Conservation (phyloP, 2,113 vertebrate genomes). For the Bufo bufo region DNA sequence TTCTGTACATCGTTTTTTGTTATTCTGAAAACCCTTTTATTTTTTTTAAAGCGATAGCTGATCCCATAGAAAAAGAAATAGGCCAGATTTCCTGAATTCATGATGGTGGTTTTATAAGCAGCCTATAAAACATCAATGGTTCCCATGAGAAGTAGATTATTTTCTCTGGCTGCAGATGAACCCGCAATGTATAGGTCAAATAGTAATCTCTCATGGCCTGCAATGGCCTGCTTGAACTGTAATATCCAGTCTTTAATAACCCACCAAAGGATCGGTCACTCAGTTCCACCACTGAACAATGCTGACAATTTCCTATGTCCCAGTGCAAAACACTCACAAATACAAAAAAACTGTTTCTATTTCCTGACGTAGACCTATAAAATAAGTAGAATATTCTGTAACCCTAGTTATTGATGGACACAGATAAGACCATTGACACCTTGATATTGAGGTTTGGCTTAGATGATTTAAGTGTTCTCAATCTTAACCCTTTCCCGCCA, state of each 20-base stretch:
- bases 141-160: neutral
- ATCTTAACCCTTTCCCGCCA: no score
- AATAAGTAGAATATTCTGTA: neutral
- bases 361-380: neutral
- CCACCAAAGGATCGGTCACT: neutral
- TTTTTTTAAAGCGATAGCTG: neutral
- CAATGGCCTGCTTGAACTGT: neutral
- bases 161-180: neutral
- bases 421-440: neutral
- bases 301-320: conserved; percentile 18
- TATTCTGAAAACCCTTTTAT: no score
- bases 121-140: neutral
- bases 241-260: neutral
- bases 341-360: neutral
- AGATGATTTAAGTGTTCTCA: no score
- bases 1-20: no score
- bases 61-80: neutral
- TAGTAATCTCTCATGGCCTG: neutral
- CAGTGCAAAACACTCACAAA: neutral
- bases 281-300: neutral
- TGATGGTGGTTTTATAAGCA: neutral
- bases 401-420: neutral
- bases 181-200: neutral
- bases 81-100: neutral
- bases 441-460: no score